Conservation (phyloP, 1,140 invertebrate genomes). For the Bradysia coprophila region DNA sequence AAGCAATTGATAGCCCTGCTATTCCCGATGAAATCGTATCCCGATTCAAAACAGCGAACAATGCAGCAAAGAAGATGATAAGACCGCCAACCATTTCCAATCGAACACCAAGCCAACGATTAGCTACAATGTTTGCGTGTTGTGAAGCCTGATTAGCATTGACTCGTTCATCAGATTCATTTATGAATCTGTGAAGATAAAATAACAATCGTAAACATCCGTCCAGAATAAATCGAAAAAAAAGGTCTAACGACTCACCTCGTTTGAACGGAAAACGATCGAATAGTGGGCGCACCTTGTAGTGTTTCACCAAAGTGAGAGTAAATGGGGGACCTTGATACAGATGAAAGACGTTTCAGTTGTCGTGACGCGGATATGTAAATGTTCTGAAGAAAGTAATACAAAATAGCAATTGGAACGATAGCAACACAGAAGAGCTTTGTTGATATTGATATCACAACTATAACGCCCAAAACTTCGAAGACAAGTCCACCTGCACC, state of each 20-base stretch:
- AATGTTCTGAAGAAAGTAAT: slow-evolving; percentile 85
- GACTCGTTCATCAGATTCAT: slow-evolving; percentile 13
- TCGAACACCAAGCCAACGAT: slow-evolving; percentile 59
- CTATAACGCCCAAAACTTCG: slow-evolving; percentile 67
- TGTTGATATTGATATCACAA: slow-evolving; percentile 80
- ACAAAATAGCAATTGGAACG: slow-evolving; percentile 66
- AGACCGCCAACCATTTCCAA: slow-evolving; percentile 61
- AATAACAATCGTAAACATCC: too few relatives aligned
- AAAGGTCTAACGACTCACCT: too few relatives aligned
- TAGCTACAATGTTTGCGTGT: slow-evolving; percentile 47
- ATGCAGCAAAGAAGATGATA: slow-evolving; percentile 53
- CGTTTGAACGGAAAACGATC: not conserved
- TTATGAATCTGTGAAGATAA: slow-evolving; percentile 1
- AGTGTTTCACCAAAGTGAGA: slow-evolving; percentile 45
- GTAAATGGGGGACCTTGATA: slow-evolving; percentile 44
- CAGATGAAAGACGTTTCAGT: slow-evolving; percentile 72
- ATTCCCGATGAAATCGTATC: slow-evolving; percentile 37
- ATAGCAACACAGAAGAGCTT: slow-evolving; percentile 70
- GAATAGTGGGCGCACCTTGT: slow-evolving; percentile 11
- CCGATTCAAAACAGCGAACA: slow-evolving; percentile 50
- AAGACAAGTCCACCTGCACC: not conserved
- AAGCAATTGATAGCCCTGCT: slow-evolving; percentile 57
- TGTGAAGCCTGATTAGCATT: slow-evolving; percentile 53
- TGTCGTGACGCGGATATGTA: slow-evolving; percentile 89
- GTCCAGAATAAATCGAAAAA: too few relatives aligned